Conservation (phyloP, 2,888 invertebrate species). For the Clanis bilineata region DNA sequence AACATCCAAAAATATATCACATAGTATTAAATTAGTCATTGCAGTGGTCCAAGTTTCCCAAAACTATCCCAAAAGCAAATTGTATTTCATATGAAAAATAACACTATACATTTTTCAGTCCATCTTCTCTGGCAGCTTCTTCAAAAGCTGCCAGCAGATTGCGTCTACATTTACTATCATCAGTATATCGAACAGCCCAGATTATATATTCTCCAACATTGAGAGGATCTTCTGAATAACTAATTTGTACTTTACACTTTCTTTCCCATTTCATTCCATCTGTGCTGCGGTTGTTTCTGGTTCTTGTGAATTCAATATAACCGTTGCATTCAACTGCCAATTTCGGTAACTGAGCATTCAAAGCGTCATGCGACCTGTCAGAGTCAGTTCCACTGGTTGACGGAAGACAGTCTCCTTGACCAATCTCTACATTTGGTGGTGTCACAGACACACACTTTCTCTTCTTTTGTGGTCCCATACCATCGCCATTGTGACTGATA, state of each 20-base stretch:
- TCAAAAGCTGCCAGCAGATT: slow-evolving; percentile 81
- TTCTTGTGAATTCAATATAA: slow-evolving; percentile 68
- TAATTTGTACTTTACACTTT: slow-evolving; percentile 84
- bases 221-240: slow-evolving; percentile 79
- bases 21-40: slow-evolving; percentile 35
- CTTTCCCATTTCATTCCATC: slow-evolving; percentile 83
- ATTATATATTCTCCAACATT: slow-evolving; percentile 82
- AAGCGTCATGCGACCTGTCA: slow-evolving; percentile 60
- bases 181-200: slow-evolving; percentile 83
- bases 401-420: slow-evolving; percentile 74
- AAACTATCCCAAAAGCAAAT: neutral
- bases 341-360: slow-evolving; percentile 68
- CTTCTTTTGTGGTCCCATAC: slow-evolving; percentile 44
- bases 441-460: slow-evolving; percentile 60
- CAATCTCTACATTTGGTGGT: slow-evolving; percentile 66
- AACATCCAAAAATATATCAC: slow-evolving; percentile 47
- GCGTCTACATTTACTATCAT: slow-evolving; percentile 82
- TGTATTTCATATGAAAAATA: neutral
- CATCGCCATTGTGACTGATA: slow-evolving; percentile 62
- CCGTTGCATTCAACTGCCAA: slow-evolving; percentile 74
- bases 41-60: neutral
- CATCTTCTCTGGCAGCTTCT: slow-evolving; percentile 53
- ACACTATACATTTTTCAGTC: slow-evolving; percentile 9
- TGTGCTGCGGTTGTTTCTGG: slow-evolving; percentile 55
- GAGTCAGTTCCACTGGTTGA: slow-evolving; percentile 70